These are phyloP conservation scores for Lycorma delicatula DNA, from an alignment of 1,140 invertebrate species.

Conservation along the genomic window DNA sequence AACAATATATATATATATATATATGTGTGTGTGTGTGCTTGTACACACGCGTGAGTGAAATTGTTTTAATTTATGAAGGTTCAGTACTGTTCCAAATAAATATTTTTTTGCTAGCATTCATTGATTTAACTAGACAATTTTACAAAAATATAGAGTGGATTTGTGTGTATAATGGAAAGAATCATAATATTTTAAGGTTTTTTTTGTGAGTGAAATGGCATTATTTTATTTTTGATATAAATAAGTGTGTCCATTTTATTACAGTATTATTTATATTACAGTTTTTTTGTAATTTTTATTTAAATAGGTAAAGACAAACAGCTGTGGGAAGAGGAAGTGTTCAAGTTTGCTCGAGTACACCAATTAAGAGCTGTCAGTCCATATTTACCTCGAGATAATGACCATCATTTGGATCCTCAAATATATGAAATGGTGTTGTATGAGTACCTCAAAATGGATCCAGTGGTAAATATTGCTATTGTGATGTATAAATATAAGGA, in stretches of 20 bases:
- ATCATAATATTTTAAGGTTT: too few relatives aligned
- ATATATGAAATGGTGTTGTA: constrained; percentile 95
- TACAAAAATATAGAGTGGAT: too few relatives aligned
- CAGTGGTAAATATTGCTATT: too few relatives aligned
- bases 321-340: constrained; percentile 89
- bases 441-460: constrained; percentile 84
- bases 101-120: too few relatives aligned
- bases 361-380: constrained; percentile 72
- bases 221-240: neutral
- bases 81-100: too few relatives aligned
- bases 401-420: constrained; percentile 64
- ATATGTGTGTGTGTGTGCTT: too few relatives aligned
- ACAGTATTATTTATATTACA: neutral
- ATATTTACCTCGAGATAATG: constrained; percentile 66
- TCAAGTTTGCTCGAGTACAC: constrained; percentile 78
- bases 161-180: too few relatives aligned
- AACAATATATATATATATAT: too few relatives aligned
- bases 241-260: neutral
- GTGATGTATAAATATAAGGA: too few relatives aligned
- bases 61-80: too few relatives aligned
- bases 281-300: constrained; percentile 13
- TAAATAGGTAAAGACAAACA: constrained; percentile 68
- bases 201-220: neutral
- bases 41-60: too few relatives aligned
- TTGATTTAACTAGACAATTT: too few relatives aligned